phyloP scores from a whole-genome alignment of 2,797 vertebrate genomes.

The Acridotheres tristis region DNA sequence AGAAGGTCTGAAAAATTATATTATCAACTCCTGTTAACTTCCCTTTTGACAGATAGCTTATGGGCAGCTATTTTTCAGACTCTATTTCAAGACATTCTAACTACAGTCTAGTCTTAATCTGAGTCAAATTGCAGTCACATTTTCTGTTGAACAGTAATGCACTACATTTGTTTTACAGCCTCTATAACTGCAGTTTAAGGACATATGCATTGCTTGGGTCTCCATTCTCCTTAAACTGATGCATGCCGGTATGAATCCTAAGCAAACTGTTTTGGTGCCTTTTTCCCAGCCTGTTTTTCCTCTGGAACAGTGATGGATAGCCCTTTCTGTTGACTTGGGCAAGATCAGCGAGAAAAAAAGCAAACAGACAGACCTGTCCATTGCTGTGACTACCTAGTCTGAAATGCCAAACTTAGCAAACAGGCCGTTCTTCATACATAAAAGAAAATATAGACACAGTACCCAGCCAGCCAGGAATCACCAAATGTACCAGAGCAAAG shows the following conservation, averaged over 20 bases:
- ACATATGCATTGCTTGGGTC: neutral
- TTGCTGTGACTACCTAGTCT: neutral
- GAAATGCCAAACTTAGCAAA: neutral
- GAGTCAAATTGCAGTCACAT: neutral
- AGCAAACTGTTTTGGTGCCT: neutral
- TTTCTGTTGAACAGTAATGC: neutral
- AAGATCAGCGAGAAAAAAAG: neutral
- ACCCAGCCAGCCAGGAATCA: neutral
- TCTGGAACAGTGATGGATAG: neutral
- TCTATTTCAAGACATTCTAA: neutral
- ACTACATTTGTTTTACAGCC: neutral
- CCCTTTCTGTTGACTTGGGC: constrained; percentile 7
- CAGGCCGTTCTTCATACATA: neutral
- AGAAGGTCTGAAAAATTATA: neutral
- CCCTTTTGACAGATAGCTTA: neutral
- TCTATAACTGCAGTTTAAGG: constrained; percentile 2
- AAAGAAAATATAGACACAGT: neutral
- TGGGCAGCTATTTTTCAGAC: neutral
- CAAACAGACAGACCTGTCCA: neutral
- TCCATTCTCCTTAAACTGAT: neutral
- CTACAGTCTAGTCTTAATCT: neutral
- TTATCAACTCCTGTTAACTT: neutral
- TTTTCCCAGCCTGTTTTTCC: neutral
- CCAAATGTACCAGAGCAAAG: neutral
- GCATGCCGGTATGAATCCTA: neutral